These are phyloP conservation scores for Tamandua tetradactyla DNA, from an alignment of 2,797 vertebrate genomes.

Conservation along the genomic window DNA sequence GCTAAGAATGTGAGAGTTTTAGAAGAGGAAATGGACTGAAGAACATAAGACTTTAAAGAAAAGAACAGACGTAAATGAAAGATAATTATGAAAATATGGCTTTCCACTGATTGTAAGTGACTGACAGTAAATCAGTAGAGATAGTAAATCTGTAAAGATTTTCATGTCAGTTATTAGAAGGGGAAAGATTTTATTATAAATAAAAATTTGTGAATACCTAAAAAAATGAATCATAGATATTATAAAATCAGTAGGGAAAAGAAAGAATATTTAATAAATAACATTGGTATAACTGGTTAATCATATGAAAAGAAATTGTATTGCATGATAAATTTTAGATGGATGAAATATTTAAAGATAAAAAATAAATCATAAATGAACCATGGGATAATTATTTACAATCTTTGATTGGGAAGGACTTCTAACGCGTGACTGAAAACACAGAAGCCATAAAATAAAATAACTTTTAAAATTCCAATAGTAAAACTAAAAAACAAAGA, in stretches of 20 bases:
- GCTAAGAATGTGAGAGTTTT: background rate
- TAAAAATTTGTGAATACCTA: background rate
- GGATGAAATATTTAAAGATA: background rate
- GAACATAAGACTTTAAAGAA: background rate
- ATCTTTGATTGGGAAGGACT: background rate
- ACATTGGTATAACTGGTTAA: background rate
- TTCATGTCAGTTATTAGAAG: background rate
- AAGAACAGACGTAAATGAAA: background rate
- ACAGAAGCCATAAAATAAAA: slow-evolving; percentile 41
- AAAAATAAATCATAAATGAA: slow-evolving; percentile 6
- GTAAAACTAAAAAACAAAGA: slow-evolving; percentile 11
- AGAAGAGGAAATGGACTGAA: background rate
- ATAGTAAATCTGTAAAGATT: slow-evolving; percentile 7
- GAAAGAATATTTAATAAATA: slow-evolving; percentile 5
- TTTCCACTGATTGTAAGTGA: background rate
- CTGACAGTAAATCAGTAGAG: background rate
- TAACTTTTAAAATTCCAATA: background rate
- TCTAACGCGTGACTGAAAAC: background rate
- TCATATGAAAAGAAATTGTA: background rate
- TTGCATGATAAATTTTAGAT: slow-evolving; percentile 27
- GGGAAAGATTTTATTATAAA: background rate
- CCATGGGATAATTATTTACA: background rate
- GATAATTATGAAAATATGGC: slow-evolving; percentile 38
- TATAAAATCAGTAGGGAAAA: background rate
- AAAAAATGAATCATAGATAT: background rate